Percentiles rank a stretch among this genome's conserved stretches.
phyloP scores from a whole-genome alignment of 2,888 invertebrate genomes.

The Formica aserva region DNA sequence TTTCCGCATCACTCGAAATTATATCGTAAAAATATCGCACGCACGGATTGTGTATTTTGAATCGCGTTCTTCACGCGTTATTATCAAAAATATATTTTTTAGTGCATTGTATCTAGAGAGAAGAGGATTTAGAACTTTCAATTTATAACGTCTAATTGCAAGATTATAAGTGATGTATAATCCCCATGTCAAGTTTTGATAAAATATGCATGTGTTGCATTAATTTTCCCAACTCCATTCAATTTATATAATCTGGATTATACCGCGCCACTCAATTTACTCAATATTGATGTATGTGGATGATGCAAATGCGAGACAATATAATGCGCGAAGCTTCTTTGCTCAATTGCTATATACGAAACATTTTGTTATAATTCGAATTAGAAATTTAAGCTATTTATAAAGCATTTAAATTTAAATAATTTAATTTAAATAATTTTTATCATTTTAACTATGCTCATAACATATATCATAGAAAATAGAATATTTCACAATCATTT shows the following conservation, averaged over 20 bases:
- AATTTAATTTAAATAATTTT: conserved; percentile 24
- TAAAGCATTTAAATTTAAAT: conserved; percentile 11
- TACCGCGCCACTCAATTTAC: conserved; percentile 3
- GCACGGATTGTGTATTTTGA: neutral
- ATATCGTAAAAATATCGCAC: neutral
- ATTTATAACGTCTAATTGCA: neutral
- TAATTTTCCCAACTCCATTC: conserved; percentile 1
- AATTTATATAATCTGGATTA: conserved; percentile 18
- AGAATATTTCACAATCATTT: conserved; percentile 30
- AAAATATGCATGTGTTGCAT: neutral
- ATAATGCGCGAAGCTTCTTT: conserved; percentile 17
- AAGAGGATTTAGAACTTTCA: neutral
- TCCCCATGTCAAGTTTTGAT: neutral
- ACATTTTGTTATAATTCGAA: conserved; percentile 1
- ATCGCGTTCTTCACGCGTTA: neutral
- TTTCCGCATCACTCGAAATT: neutral
- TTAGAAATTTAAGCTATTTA: conserved; percentile 14
- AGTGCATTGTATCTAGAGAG: neutral
- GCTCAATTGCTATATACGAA: neutral
- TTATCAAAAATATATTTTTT: neutral
- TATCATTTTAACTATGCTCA: conserved; percentile 1
- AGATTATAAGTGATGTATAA: neutral
- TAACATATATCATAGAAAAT: neutral
- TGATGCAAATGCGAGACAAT: conserved; percentile 12
- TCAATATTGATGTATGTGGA: neutral